Conservation (phyloP, 2,797 vertebrate genomes). For the Lutjanus argentimaculatus region DNA sequence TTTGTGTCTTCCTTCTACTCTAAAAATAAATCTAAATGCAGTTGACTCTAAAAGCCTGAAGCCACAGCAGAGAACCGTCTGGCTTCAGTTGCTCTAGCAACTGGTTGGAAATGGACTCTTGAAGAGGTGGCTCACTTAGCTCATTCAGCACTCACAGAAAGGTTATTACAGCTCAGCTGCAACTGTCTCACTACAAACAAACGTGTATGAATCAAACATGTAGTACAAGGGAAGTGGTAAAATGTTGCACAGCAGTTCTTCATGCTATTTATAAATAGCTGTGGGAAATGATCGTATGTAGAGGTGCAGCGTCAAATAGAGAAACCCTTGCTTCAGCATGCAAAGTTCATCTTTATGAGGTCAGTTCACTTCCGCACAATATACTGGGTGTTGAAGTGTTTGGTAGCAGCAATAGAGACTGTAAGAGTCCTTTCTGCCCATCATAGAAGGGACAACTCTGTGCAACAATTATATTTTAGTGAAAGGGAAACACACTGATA, state of each 20-base stretch:
- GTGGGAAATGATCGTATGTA: conserved; percentile 22
- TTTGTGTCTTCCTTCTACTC: conserved; percentile 49
- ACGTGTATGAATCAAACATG: conserved; percentile 40
- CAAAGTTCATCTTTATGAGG: conserved; percentile 10
- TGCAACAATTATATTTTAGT: conserved; percentile 1
- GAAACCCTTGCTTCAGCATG: not conserved
- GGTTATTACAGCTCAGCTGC: conserved; percentile 59
- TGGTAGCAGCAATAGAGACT: conserved; percentile 4
- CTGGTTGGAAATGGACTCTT: conserved; percentile 64
- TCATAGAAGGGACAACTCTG: not conserved
- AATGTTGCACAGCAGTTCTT: conserved; percentile 16
- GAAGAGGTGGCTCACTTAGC: conserved; percentile 54
- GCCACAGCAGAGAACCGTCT: conserved; percentile 66
- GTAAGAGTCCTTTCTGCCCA: not conserved
- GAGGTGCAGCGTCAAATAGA: not conserved
- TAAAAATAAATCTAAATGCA: conserved; percentile 66
- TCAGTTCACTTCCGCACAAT: not conserved
- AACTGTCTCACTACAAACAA: conserved; percentile 50
- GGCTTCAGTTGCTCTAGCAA: conserved; percentile 79
- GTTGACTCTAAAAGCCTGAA: conserved; percentile 62
- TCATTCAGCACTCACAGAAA: conserved; percentile 64
- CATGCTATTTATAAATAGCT: conserved; percentile 41
- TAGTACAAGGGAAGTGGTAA: conserved; percentile 43
- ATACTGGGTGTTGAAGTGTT: not conserved
- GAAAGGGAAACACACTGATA: not conserved